A percentile compares a stretch with the other conserved stretches of the same genome.
These are phyloP conservation scores for Dipodomys stephensi DNA, from an alignment of 2,113 vertebrate genomes.

Conservation along the genomic window DNA sequence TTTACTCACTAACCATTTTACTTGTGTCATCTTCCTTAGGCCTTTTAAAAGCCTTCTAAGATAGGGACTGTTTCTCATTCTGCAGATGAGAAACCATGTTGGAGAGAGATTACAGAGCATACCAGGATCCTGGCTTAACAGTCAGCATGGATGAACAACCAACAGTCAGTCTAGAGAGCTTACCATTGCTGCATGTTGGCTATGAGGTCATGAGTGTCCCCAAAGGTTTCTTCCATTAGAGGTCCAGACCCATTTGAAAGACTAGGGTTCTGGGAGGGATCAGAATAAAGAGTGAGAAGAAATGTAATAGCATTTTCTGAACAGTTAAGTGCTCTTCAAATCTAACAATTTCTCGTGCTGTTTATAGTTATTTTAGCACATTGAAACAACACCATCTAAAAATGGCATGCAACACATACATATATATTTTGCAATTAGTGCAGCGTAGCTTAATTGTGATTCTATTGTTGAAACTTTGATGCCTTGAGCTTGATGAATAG, in stretches of 20 bases:
- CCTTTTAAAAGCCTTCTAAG: not conserved
- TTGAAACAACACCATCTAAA: constrained; percentile 33
- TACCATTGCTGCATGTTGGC: not conserved
- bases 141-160: not conserved
- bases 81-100: not conserved
- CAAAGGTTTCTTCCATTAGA: not conserved
- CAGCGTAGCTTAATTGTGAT: constrained; percentile 67
- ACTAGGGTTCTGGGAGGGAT: not conserved
- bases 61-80: not conserved
- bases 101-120: not conserved
- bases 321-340: constrained; percentile 24
- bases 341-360: not conserved
- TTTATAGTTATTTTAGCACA: constrained; percentile 31
- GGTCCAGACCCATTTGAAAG: not conserved
- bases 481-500: constrained; percentile 76
- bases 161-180: not conserved
- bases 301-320: not conserved
- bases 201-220: fast-evolving
- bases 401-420: not conserved
- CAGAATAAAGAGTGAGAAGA: not conserved
- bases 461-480: constrained; percentile 70
- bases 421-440: constrained; percentile 62
- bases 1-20: not conserved
- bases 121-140: not conserved
- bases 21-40: not conserved